Conservation (phyloP, 2,797 vertebrate genomes). For the Siniperca obscura region DNA sequence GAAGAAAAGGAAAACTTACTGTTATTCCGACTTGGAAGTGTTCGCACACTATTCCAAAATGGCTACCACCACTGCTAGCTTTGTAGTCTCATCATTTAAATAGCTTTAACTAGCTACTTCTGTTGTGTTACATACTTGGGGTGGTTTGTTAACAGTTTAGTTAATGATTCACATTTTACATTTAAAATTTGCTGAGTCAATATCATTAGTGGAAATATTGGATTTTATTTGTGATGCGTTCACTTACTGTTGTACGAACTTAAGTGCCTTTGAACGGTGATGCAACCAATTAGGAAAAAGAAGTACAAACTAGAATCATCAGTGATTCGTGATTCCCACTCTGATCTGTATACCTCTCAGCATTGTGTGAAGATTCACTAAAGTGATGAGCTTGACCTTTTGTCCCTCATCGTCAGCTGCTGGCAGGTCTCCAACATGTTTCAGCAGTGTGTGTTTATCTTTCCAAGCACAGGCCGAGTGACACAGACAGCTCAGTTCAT, state of each 20-base stretch:
- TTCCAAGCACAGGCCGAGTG: background rate
- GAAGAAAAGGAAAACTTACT: too few relatives aligned
- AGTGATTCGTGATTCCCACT: background rate
- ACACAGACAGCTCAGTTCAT: constrained; percentile 19
- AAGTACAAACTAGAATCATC: too few relatives aligned
- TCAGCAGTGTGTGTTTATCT: constrained; percentile 18
- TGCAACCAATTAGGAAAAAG: too few relatives aligned
- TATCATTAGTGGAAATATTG: background rate
- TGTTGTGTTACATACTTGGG: too few relatives aligned
- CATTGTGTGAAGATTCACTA: background rate
- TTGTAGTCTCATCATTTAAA: too few relatives aligned
- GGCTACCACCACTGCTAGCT: too few relatives aligned
- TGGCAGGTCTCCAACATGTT: constrained; percentile 9
- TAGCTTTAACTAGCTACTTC: too few relatives aligned
- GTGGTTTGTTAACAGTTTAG: background rate
- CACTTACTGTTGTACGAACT: background rate
- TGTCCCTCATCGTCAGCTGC: background rate
- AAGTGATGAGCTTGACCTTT: background rate
- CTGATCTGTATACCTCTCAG: background rate
- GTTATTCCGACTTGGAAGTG: too few relatives aligned
- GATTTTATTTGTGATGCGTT: background rate
- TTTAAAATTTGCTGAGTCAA: background rate
- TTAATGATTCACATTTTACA: background rate
- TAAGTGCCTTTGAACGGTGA: too few relatives aligned
- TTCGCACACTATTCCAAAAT: too few relatives aligned